Evolutionary conservation across 2,797 vertebrate species (phyloP).

Genomic region (Synaphobranchus kaupii): DNA sequence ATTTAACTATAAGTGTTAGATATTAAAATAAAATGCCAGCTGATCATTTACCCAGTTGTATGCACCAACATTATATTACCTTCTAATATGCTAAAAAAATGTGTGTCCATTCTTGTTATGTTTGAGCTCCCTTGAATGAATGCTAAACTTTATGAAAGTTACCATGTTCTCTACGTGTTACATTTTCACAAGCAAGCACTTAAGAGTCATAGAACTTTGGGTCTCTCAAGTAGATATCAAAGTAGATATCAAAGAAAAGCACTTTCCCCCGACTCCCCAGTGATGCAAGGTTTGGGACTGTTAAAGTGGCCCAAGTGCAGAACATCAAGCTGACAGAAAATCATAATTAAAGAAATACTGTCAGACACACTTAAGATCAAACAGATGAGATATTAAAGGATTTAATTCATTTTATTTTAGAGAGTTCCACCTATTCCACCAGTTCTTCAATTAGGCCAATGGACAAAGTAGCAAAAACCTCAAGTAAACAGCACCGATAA

Average conservation of each 20-base stretch:
- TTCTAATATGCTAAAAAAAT: not conserved
- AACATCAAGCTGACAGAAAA: not conserved
- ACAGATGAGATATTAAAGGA: not conserved
- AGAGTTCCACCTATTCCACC: not conserved
- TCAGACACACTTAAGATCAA: not conserved
- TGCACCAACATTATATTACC: not conserved
- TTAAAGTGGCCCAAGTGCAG: not conserved
- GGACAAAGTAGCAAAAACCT: not conserved
- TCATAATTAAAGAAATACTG: slow-evolving; percentile 19
- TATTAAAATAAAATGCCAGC: not conserved
- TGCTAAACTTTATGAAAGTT: not conserved
- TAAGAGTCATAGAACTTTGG: not conserved
- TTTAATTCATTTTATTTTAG: not conserved
- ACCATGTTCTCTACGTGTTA: not conserved
- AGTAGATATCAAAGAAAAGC: not conserved
- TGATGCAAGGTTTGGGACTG: not conserved
- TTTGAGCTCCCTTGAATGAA: not conserved
- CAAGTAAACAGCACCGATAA: too few relatives aligned
- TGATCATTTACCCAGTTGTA: not conserved
- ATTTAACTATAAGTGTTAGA: not conserved
- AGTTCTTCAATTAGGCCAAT: not conserved
- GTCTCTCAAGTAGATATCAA: not conserved
- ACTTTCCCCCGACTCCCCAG: not conserved
- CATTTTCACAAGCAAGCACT: not conserved
- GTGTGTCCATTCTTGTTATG: not conserved